Evolutionary conservation across 2,888 invertebrate genomes (phyloP).

Genomic region (Drosophila siamana): DNA sequence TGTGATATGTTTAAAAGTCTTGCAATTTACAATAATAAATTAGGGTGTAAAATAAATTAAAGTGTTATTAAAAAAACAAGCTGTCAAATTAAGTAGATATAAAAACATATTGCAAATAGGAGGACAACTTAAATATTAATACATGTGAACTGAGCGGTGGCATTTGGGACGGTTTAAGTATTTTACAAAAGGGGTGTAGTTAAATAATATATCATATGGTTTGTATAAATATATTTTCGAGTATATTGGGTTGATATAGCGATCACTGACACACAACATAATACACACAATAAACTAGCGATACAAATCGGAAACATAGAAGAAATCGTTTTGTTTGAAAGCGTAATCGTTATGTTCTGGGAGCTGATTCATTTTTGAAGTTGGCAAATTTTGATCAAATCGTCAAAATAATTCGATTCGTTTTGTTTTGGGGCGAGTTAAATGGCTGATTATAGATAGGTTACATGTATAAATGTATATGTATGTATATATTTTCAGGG

Average conservation of each 20-base stretch:
- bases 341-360: conserved; percentile 22
- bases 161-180: conserved; percentile 57
- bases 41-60: conserved; percentile 42
- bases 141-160: conserved; percentile 25
- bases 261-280: conserved; percentile 42
- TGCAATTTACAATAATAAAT: conserved; percentile 57
- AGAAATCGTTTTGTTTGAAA: conserved; percentile 10
- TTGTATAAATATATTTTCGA: conserved; percentile 38
- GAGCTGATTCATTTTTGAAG: conserved; percentile 13
- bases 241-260: conserved; percentile 31
- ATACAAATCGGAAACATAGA: conserved; percentile 14
- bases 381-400: conserved; percentile 6
- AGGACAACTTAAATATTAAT: conserved; percentile 40
- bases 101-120: conserved; percentile 37
- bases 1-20: conserved; percentile 62
- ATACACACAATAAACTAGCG: conserved; percentile 9
- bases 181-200: conserved; percentile 46
- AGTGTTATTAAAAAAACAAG: conserved; percentile 39
- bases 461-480: conserved; percentile 49
- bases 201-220: conserved; percentile 18
- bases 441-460: conserved; percentile 37
- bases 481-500: conserved; percentile 10
- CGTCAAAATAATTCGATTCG: conserved; percentile 10
- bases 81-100: conserved; percentile 28
- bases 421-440: conserved; percentile 13